These are phyloP conservation scores for Porites evermanni DNA, from an alignment of 92 coral and sea anemone species.

Conservation along the genomic window DNA sequence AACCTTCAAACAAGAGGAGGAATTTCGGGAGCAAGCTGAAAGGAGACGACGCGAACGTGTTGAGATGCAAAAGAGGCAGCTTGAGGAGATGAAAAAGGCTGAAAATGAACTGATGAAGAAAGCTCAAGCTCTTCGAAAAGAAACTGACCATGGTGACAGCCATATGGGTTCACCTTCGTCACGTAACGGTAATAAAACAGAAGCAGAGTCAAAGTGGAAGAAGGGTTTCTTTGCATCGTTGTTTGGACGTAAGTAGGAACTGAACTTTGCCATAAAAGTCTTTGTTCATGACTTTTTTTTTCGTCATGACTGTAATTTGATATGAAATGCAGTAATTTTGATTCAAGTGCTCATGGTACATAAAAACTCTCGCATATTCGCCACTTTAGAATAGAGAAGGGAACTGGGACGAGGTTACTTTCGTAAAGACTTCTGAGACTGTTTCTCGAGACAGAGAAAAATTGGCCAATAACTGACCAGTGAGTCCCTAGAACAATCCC, in stretches of 20 bases:
- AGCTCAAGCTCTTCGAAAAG: conserved; percentile 19
- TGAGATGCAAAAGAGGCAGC: conserved; percentile 63
- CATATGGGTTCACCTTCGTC: background rate
- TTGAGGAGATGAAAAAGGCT: conserved; percentile 51
- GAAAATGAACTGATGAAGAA: conserved; percentile 58
- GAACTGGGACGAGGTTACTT: no score
- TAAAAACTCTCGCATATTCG: no score
- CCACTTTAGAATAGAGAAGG: no score
- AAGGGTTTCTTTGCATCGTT: conserved; percentile 40
- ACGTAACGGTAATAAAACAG: background rate
- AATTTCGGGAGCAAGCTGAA: conserved; percentile 62
- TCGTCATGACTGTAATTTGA: no score
- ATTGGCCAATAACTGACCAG: no score
- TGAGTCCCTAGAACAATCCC: no score
- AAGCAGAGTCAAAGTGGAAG: conserved; percentile 8
- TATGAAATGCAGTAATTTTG: no score
- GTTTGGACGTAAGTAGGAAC: conserved; percentile 21
- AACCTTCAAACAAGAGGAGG: conserved; percentile 44
- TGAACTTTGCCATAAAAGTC: background rate
- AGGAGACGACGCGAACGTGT: conserved; percentile 39
- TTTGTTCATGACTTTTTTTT: background rate
- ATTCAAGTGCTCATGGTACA: no score
- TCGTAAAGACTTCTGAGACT: no score
- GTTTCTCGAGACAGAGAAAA: no score
- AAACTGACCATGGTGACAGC: background rate